Conservation (phyloP, 2,113 vertebrate genomes). For the Girardinichthys multiradiatus region DNA sequence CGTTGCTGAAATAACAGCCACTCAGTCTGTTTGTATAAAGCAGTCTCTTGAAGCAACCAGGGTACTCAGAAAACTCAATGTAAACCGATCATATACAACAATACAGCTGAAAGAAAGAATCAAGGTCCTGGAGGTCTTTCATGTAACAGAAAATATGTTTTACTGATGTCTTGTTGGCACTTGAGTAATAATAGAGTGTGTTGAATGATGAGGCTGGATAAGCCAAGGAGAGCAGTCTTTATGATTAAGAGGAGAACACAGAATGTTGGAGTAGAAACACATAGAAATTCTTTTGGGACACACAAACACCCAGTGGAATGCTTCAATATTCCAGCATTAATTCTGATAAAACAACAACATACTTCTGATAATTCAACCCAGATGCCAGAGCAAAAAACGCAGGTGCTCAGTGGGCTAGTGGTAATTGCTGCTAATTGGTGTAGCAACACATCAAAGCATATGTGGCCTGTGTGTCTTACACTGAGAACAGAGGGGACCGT, state of each 20-base stretch:
- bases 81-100: slow-evolving; percentile 71
- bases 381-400: slow-evolving; percentile 70
- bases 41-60: slow-evolving; percentile 60
- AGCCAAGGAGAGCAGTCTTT: slow-evolving; percentile 3
- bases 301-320: slow-evolving; percentile 21
- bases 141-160: slow-evolving; percentile 18
- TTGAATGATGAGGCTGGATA: slow-evolving; percentile 32
- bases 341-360: slow-evolving; percentile 66
- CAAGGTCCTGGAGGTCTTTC: slow-evolving; percentile 21
- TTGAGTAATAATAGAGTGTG: slow-evolving; percentile 30
- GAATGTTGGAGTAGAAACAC: slow-evolving; percentile 25
- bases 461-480: slow-evolving; percentile 36
- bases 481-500: slow-evolving; percentile 51
- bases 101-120: slow-evolving; percentile 29
- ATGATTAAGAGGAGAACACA: neutral
- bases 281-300: slow-evolving; percentile 24
- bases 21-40: slow-evolving; percentile 69
- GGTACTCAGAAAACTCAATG: slow-evolving; percentile 64
- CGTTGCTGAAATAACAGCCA: slow-evolving; percentile 70
- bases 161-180: slow-evolving; percentile 3
- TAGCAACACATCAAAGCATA: slow-evolving; percentile 73
- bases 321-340: slow-evolving; percentile 55
- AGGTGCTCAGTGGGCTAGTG: slow-evolving; percentile 78
- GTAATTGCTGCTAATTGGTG: slow-evolving; percentile 86
- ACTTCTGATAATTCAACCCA: slow-evolving; percentile 70